Evolutionary conservation across 2,113 vertebrate genomes (phyloP).

Genomic region (Serilophus lunatus): DNA sequence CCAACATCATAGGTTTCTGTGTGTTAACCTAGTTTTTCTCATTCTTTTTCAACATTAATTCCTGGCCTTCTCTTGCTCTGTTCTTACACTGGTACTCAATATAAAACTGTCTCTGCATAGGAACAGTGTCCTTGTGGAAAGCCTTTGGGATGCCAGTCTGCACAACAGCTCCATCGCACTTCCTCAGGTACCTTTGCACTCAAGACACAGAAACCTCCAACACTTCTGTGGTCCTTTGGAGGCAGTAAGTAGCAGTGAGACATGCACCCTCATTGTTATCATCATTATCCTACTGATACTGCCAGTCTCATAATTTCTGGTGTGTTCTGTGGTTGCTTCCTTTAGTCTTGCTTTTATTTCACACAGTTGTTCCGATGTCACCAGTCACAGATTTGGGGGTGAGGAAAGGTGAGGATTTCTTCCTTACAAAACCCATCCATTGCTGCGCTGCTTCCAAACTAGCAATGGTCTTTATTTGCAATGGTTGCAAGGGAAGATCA

Average conservation of each 20-base stretch:
- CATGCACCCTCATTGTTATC: rapidly evolving
- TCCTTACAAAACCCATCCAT: not conserved
- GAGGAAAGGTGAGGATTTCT: not conserved
- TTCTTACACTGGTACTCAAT: not conserved
- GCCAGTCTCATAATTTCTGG: not conserved
- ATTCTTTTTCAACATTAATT: not conserved
- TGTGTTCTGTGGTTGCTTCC: not conserved
- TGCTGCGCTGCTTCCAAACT: not conserved
- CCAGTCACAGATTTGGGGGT: not conserved
- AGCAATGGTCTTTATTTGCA: not conserved
- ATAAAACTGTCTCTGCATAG: not conserved
- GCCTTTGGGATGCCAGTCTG: not conserved
- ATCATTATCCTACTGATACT: not conserved
- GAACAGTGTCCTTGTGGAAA: not conserved
- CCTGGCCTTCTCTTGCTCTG: not conserved
- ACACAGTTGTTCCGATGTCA: not conserved
- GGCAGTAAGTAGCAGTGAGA: not conserved
- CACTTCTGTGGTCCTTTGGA: not conserved
- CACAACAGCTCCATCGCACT: not conserved
- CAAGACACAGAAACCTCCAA: not conserved
- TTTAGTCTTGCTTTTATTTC: not conserved
- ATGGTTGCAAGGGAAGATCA: not conserved
- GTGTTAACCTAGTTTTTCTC: not conserved
- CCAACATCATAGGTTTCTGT: not conserved
- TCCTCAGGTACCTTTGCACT: not conserved